These are phyloP conservation scores for Clivina fossor DNA, from an alignment of 2,888 invertebrate genomes.

Conservation along the genomic window DNA sequence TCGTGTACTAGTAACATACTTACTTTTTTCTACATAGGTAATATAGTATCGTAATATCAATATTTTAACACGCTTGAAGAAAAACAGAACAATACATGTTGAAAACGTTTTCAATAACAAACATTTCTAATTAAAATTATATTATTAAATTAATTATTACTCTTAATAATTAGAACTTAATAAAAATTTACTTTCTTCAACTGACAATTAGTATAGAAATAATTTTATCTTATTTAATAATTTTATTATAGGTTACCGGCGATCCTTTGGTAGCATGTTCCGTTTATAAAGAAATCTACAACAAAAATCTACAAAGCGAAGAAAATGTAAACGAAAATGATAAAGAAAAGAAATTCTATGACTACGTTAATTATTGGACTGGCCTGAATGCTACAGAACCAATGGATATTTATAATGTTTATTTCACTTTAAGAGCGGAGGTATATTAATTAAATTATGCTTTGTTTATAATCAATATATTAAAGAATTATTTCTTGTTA, in stretches of 20 bases:
- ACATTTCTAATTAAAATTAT: no score
- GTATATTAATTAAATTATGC: conserved; percentile 12
- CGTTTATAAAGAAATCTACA: conserved; percentile 14
- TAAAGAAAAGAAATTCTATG: conserved; percentile 11
- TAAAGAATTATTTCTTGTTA: background rate
- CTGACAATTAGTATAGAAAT: no score
- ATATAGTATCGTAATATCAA: no score
- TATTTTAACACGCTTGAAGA: no score
- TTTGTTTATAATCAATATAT: background rate
- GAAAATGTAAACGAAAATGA: conserved; percentile 9
- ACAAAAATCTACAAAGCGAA: conserved; percentile 12
- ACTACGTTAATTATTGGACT: conserved; percentile 15
- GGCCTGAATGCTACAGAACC: conserved; percentile 19
- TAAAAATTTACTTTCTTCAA: no score
- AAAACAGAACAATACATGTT: no score
- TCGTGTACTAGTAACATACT: no score
- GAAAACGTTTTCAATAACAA: no score
- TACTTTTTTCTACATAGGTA: no score
- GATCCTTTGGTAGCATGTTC: conserved; percentile 17
- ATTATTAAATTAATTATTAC: no score
- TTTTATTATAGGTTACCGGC: conserved; percentile 11
- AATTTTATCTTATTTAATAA: no score
- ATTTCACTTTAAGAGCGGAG: conserved; percentile 23
- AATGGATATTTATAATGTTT: conserved; percentile 22
- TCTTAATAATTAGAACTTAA: no score